Evolutionary conservation across 1,140 invertebrate species (phyloP).

Genomic region (Proales similis): DNA sequence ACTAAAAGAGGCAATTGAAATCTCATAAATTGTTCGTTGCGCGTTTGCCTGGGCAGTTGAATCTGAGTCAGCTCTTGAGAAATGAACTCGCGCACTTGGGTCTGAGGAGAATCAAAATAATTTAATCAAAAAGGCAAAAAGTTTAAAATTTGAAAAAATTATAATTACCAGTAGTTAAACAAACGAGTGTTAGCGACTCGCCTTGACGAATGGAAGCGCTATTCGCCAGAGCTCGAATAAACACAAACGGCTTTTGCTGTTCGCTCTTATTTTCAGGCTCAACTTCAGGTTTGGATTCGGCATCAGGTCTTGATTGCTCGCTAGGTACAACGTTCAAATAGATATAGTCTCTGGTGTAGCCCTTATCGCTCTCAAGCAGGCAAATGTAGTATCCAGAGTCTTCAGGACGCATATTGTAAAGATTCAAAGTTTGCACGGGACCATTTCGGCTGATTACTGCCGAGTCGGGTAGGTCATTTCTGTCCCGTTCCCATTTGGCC

Average conservation of each 20-base stretch:
- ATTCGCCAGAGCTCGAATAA: slow-evolving; percentile 1
- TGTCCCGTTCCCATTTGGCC: too few species aligned
- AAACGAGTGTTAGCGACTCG: not conserved
- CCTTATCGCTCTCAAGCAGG: not conserved
- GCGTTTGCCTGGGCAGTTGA: not conserved
- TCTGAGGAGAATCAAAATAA: too few species aligned
- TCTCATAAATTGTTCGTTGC: slow-evolving; percentile 4
- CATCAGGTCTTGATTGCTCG: slow-evolving; percentile 1
- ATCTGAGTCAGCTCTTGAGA: not conserved
- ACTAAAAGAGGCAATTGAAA: slow-evolving; percentile 6
- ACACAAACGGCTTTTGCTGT: slow-evolving; percentile 11
- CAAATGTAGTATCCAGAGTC: slow-evolving; percentile 32
- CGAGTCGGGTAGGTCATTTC: too few species aligned
- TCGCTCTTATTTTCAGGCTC: not conserved
- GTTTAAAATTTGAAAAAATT: too few species aligned
- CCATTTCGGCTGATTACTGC: too few species aligned
- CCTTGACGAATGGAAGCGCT: slow-evolving; percentile 17
- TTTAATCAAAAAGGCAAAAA: too few species aligned
- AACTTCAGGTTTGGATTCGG: not conserved
- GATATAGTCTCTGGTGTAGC: slow-evolving; percentile 14
- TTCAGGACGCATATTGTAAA: not conserved
- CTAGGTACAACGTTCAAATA: slow-evolving; percentile 1
- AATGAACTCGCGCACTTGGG: slow-evolving; percentile 3
- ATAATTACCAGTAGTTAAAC: slow-evolving; percentile 10
- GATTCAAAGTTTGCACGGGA: not conserved